Base-by-base conservation (phyloP, 2,888 invertebrate species). In the Trypoxylon attenuatum region DNA sequence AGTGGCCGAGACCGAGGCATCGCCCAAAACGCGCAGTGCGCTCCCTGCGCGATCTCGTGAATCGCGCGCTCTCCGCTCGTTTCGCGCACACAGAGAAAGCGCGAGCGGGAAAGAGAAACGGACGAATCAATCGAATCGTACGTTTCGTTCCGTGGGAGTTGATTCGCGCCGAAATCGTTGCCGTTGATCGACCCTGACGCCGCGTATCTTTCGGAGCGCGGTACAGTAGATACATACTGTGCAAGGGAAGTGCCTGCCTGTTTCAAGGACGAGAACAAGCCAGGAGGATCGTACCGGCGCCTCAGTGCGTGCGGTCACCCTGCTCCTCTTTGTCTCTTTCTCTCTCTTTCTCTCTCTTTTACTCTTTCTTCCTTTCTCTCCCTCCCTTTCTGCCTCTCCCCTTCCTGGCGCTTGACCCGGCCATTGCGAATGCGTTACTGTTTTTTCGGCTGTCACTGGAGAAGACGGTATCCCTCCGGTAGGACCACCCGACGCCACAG, bases 1-100 rank as follows among this genome's bases (percentile, higher is more conserved):
- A n/a, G n/a, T n/a, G n/a, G n/a, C n/a, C n/a, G n/a, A n/a, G n/a
- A n/a, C n/a, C n/a, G n/a, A n/a, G n/a, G n/a, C n/a, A n/a, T n/a
- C n/a, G 22, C 23, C 38, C 38, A 42, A n/a, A 43, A 18, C 25
- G 39, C 38, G 23, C 33, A 61, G 62, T 63, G 63, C 55, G n/a
- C n/a, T 25, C 25, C 41, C 62, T 63, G 61, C 63, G 62, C 53
- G 63, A 63, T 63, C 63, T 53, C 10, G 21, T n/a, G 22, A 15
- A 13, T n/a, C 23, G 43, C 21, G 8, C 43, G 27, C 10, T 23
- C 6, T 8, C 19, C 27, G 42, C 42, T 22, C 5, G 21, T 53
- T n/a, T n/a, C n/a, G 21, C 13, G 23, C 25, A 45, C n/a, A 58
- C 19, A 41, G 51, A 2, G 6, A 42, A 38, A 21, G 55, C n/a